A percentile compares a stretch with the other conserved stretches of the same genome.
phyloP scores from a whole-genome alignment of 2,888 invertebrate species.

The Drosophila anomelani region DNA sequence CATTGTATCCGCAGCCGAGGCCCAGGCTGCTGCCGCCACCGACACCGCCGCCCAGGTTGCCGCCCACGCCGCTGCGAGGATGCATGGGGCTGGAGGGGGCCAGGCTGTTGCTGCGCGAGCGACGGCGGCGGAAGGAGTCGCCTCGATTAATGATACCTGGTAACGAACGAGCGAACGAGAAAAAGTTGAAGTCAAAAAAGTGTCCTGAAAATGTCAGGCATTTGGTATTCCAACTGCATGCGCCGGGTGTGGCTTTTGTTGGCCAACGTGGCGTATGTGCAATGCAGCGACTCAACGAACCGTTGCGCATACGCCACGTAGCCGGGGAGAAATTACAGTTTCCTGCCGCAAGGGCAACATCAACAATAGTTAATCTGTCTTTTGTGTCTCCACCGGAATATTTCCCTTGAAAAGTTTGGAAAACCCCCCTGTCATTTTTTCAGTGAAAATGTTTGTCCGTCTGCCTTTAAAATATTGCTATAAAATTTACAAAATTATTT shows the following conservation, averaged over 20 bases:
- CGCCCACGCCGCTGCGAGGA: conserved; percentile 76
- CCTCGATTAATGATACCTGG: conserved; percentile 96
- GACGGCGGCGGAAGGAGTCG: conserved; percentile 94
- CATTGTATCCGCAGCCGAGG: conserved; percentile 60
- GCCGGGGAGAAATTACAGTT: conserved; percentile 50
- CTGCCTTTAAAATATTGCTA: conserved; percentile 7
- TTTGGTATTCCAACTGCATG: conserved; percentile 45
- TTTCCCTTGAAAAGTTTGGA: conserved; percentile 22
- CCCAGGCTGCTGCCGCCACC: conserved; percentile 65
- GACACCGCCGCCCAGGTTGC: conserved; percentile 50
- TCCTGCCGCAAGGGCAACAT: conserved; percentile 45
- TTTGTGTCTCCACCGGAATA: conserved; percentile 48
- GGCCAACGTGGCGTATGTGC: conserved; percentile 52
- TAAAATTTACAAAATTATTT: conserved; percentile 19
- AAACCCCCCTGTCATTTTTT: background rate
- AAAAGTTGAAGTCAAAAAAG: conserved; percentile 18
- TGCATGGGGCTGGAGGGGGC: conserved; percentile 87
- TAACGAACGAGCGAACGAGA: background rate
- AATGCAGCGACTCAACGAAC: conserved; percentile 24
- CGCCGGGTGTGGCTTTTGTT: conserved; percentile 12
- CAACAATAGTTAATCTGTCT: conserved; percentile 67
- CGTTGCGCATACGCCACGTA: conserved; percentile 65
- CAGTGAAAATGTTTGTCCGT: conserved; percentile 7
- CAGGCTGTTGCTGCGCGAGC: conserved; percentile 93
- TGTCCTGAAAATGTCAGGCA: conserved; percentile 16